Evolutionary conservation across 2,888 invertebrate species (phyloP).

Genomic region (Campaea margaritaria): DNA sequence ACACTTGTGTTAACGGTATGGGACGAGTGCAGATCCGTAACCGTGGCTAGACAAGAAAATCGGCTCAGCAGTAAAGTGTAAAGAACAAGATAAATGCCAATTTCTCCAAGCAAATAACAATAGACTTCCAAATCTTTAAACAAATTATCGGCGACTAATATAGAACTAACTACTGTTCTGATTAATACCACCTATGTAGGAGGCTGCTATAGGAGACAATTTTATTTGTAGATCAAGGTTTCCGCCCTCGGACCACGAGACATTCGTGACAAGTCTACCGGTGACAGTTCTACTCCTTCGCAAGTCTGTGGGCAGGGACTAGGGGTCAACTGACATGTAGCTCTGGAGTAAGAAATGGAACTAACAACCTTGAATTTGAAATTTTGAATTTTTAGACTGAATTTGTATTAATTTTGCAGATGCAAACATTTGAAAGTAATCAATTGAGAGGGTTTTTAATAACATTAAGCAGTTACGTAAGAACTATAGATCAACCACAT

Average conservation of each 20-base stretch:
- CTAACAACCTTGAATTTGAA: too few species aligned
- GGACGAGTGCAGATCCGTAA: too few species aligned
- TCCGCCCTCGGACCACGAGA: conserved; percentile 32
- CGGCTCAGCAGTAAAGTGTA: too few species aligned
- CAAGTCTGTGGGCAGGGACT: conserved; percentile 32
- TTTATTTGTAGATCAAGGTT: conserved; percentile 39
- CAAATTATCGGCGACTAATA: conserved; percentile 10
- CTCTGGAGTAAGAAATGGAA: not conserved
- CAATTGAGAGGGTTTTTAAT: too few species aligned
- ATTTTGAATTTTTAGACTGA: too few species aligned
- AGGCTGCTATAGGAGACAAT: conserved; percentile 21
- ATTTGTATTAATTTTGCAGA: too few species aligned
- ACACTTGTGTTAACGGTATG: too few species aligned
- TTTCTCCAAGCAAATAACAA: conserved; percentile 1
- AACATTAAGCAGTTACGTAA: too few species aligned
- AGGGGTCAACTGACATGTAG: conserved; percentile 18
- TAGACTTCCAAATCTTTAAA: conserved; percentile 1
- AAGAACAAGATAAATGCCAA: too few species aligned
- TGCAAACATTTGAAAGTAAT: too few species aligned
- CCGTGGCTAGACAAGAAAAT: too few species aligned
- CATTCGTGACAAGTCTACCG: conserved; percentile 18
- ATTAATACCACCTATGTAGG: conserved; percentile 8
- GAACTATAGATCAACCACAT: too few species aligned
- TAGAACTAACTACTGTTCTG: conserved; percentile 12
- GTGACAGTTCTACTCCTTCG: conserved; percentile 33